phyloP scores from a whole-genome alignment of 2,888 invertebrate species.

The Tachystola acroxantha region DNA sequence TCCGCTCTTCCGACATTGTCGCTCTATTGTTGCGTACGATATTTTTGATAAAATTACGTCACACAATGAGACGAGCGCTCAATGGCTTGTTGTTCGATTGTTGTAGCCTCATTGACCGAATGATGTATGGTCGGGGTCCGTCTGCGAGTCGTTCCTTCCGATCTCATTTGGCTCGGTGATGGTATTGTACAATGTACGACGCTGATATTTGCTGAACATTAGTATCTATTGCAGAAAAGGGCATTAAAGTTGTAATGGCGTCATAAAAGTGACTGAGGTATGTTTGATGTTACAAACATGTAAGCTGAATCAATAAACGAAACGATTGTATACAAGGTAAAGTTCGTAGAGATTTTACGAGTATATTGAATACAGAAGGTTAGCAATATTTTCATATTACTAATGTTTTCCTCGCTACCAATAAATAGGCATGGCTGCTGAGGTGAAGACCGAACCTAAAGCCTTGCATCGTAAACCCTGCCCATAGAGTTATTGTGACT shows the following conservation, averaged over 20 bases:
- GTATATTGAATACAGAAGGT: no score
- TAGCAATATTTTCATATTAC: no score
- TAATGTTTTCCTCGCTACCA: no score
- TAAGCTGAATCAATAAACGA: neutral
- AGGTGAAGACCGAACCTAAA: no score
- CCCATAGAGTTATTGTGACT: no score
- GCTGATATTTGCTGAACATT: conserved; percentile 50
- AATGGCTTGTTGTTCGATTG: conserved; percentile 71
- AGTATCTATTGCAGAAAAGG: conserved; percentile 26
- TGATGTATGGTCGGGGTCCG: conserved; percentile 57
- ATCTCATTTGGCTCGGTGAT: conserved; percentile 51
- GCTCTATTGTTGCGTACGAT: conserved; percentile 63
- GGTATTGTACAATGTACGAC: conserved; percentile 51
- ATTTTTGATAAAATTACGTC: conserved; percentile 76
- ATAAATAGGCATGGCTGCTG: no score
- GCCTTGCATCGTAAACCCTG: no score
- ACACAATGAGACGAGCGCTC: conserved; percentile 60
- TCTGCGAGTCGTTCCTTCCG: conserved; percentile 56
- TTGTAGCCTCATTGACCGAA: conserved; percentile 67
- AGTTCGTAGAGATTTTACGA: neutral
- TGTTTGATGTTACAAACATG: neutral
- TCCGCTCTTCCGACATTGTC: conserved; percentile 77
- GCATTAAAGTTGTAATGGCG: conserved; percentile 22
- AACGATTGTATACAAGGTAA: neutral
- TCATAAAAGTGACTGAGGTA: conserved; percentile 16